Evolutionary conservation across 2,113 vertebrate species (phyloP).

Genomic region (Barnardius zonarius): DNA sequence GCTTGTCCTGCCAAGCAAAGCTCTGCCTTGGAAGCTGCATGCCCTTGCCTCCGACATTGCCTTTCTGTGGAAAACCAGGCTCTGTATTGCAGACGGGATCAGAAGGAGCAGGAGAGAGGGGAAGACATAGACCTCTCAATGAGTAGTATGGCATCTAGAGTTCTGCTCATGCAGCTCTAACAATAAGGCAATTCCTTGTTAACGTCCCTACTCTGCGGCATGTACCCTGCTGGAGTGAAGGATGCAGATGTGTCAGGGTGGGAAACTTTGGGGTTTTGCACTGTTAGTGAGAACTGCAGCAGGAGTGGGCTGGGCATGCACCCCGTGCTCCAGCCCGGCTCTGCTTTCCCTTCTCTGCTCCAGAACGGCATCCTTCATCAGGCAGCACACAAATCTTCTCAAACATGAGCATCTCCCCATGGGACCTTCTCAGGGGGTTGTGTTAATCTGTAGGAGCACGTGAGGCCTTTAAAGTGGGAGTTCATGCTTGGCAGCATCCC

Average conservation of each 20-base stretch:
- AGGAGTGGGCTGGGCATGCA: neutral
- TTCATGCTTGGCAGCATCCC: neutral
- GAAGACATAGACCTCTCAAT: neutral
- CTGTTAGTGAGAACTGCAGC: neutral
- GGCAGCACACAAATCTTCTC: neutral
- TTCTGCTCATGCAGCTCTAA: neutral
- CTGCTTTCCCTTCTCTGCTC: neutral
- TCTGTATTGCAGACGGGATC: neutral
- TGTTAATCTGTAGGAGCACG: neutral
- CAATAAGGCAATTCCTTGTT: neutral
- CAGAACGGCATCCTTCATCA: neutral
- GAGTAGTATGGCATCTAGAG: neutral
- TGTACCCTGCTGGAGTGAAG: neutral
- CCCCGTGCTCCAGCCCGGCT: fast-evolving
- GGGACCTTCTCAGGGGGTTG: neutral
- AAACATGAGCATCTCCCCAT: neutral
- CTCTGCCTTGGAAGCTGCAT: neutral
- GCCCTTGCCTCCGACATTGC: fast-evolving
- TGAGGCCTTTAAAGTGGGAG: neutral
- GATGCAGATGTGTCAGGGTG: neutral
- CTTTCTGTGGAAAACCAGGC: neutral
- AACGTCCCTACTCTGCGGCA: neutral
- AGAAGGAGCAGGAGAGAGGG: neutral
- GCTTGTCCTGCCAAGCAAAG: neutral
- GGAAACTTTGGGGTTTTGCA: neutral